phyloP scores from a whole-genome alignment of 2,888 invertebrate genomes.

The Itoplectis maculator region DNA sequence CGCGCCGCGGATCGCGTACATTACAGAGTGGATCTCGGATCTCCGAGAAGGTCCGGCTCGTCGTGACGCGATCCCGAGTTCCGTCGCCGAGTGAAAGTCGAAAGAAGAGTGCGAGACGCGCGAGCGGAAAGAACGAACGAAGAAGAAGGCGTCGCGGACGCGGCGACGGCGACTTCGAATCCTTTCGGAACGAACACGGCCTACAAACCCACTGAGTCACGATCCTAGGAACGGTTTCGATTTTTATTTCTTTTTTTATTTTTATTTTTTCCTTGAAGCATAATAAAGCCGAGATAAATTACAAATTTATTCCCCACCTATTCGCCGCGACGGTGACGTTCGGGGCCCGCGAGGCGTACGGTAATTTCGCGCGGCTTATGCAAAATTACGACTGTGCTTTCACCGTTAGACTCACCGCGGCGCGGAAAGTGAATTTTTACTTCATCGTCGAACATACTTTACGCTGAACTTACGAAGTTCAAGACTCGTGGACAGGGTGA shows the following conservation, averaged over 20 bases:
- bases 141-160: slow-evolving; percentile 22
- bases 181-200: slow-evolving; percentile 39
- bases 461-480: too few relatives aligned
- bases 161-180: slow-evolving; percentile 19
- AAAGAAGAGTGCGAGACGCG: slow-evolving; percentile 30
- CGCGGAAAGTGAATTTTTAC: too few relatives aligned
- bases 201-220: slow-evolving; percentile 65
- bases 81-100: slow-evolving; percentile 60
- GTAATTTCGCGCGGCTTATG: slow-evolving; percentile 13
- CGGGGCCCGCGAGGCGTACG: neutral
- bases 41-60: slow-evolving; percentile 7
- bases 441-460: too few relatives aligned
- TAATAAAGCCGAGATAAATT: slow-evolving; percentile 11
- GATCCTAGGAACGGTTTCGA: slow-evolving; percentile 41
- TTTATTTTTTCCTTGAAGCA: neutral
- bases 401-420: neutral
- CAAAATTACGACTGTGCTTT: slow-evolving; percentile 36
- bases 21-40: slow-evolving; percentile 8
- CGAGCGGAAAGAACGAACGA: slow-evolving; percentile 23
- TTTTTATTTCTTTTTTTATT: slow-evolving; percentile 20
- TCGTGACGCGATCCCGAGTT: slow-evolving; percentile 32
- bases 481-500: too few relatives aligned
- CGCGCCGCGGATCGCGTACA: slow-evolving; percentile 52
- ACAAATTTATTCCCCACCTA: slow-evolving; percentile 1
- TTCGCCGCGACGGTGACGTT: neutral